These are phyloP conservation scores for Aphaenogaster floridana DNA, from an alignment of 1,140 invertebrate species.

Conservation along the genomic window DNA sequence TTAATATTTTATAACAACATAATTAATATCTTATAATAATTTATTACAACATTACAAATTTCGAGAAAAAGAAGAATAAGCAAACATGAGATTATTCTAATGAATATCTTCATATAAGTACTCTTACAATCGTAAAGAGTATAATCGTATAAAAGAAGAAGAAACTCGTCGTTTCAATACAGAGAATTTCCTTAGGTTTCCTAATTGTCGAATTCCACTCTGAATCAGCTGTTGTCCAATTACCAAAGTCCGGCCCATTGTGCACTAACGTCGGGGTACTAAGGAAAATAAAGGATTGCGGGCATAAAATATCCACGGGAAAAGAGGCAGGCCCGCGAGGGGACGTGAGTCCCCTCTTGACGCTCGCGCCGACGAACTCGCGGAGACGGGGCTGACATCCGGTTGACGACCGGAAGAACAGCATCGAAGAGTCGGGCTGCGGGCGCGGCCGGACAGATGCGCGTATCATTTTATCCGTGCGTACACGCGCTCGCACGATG, in stretches of 20 bases:
- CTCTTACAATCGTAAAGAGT: neutral
- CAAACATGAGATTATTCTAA: neutral
- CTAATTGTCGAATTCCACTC: slow-evolving; percentile 55
- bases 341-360: slow-evolving; percentile 43
- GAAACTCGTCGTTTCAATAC: neutral
- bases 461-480: slow-evolving; percentile 76
- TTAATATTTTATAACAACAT: neutral
- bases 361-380: slow-evolving; percentile 52
- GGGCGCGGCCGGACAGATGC: slow-evolving; percentile 71
- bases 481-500: slow-evolving; percentile 63
- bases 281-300: slow-evolving; percentile 60
- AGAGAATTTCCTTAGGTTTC: slow-evolving; percentile 40
- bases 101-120: neutral
- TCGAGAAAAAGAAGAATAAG: neutral
- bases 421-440: slow-evolving; percentile 64
- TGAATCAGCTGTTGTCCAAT: slow-evolving; percentile 59
- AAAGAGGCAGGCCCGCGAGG: slow-evolving; percentile 30
- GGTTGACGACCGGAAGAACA: slow-evolving; percentile 74
- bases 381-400: slow-evolving; percentile 71
- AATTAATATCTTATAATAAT: slow-evolving; percentile 2
- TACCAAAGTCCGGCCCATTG: slow-evolving; percentile 52
- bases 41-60: neutral
- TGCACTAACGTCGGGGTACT: slow-evolving; percentile 38
- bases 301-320: slow-evolving; percentile 48
- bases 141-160: neutral